These are phyloP conservation scores for Leguminivora glycinivorella DNA, from an alignment of 1,140 invertebrate species.

Conservation along the genomic window DNA sequence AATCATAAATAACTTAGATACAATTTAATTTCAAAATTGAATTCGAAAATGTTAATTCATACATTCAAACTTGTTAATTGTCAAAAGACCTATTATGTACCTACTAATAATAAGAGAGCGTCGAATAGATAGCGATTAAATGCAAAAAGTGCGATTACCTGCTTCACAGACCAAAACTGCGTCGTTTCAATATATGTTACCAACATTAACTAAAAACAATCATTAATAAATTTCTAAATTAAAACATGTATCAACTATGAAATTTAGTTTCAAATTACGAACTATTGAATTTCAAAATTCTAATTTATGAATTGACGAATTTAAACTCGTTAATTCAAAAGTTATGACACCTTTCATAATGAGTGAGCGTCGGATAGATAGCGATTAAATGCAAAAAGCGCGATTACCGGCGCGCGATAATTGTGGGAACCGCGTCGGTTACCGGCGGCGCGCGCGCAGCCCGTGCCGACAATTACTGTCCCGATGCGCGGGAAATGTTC, in stretches of 20 bases:
- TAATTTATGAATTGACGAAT: not conserved
- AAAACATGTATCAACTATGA: not conserved
- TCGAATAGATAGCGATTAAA: no score
- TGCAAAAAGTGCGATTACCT: no score
- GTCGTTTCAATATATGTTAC: no score
- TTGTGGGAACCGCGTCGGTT: constrained; percentile 8
- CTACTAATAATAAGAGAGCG: no score
- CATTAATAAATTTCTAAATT: not conserved
- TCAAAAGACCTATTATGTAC: no score
- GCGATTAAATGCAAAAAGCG: constrained; percentile 14
- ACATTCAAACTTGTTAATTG: no score
- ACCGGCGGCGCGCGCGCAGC: constrained; percentile 24
- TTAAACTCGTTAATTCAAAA: not conserved
- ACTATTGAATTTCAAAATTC: constrained; percentile 1
- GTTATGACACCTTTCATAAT: not conserved
- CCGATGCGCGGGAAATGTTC: not conserved
- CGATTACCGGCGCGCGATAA: not conserved
- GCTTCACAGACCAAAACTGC: no score
- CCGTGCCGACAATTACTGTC: constrained; percentile 11
- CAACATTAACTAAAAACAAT: not conserved
- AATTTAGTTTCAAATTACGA: not conserved
- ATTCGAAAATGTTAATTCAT: no score
- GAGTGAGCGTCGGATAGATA: not conserved
- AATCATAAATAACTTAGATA: no score
- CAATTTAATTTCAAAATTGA: no score